Conservation (phyloP, 2,797 vertebrate species). For the Cryptoprocta ferox region DNA sequence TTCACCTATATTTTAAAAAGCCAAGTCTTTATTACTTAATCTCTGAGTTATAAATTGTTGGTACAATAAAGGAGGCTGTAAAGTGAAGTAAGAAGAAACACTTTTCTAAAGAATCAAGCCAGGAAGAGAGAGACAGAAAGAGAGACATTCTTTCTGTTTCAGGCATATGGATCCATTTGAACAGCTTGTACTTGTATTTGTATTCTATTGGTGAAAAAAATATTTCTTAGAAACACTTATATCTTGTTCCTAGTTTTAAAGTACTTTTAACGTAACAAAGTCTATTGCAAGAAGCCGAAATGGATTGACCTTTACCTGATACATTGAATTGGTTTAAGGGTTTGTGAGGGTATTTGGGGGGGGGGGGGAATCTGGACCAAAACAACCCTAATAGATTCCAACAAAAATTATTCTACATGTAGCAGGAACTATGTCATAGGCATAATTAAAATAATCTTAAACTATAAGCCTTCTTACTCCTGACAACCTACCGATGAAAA, state of each 20-base stretch:
- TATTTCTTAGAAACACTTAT: neutral
- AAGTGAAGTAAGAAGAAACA: neutral
- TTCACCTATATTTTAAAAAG: conserved; percentile 47
- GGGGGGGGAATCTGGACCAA: neutral
- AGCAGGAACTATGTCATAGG: neutral
- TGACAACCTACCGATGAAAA: neutral
- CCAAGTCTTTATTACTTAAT: conserved; percentile 15
- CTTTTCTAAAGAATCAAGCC: neutral
- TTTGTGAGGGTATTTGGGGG: neutral
- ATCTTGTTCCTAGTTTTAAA: conserved; percentile 49
- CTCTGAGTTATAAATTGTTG: neutral
- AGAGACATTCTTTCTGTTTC: neutral
- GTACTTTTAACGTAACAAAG: neutral
- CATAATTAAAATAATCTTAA: conserved; percentile 13
- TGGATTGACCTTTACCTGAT: neutral
- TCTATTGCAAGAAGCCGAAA: conserved; percentile 16
- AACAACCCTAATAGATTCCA: neutral
- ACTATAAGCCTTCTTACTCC: neutral
- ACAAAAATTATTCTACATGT: conserved; percentile 1
- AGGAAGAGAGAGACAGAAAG: neutral
- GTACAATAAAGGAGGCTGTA: neutral
- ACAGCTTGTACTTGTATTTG: neutral
- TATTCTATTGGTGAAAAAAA: neutral
- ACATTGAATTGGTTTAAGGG: neutral
- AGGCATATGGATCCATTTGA: neutral